Conservation (phyloP, 2,888 invertebrate species). For the Caenorhabditis afra region DNA sequence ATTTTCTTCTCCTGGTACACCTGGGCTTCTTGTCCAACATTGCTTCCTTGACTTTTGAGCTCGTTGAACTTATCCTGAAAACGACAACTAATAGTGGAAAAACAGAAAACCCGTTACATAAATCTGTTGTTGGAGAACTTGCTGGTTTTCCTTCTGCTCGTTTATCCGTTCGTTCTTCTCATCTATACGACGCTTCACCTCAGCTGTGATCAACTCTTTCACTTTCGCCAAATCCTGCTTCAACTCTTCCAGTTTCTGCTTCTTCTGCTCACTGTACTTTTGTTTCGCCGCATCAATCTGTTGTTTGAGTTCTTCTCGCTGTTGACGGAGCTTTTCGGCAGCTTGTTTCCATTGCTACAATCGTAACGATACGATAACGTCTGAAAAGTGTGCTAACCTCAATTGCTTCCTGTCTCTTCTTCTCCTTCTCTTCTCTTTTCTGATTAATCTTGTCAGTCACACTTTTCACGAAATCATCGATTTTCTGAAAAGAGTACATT, state of each 20-base stretch:
- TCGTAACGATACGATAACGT: too few relatives aligned
- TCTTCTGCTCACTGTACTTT: constrained; percentile 41
- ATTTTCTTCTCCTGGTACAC: constrained; percentile 53
- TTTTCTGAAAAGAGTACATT: constrained; percentile 36
- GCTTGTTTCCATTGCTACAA: constrained; percentile 57
- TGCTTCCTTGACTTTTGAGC: constrained; percentile 48
- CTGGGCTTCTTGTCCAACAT: constrained; percentile 31
- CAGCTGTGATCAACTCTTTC: constrained; percentile 60
- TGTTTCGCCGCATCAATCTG: constrained; percentile 56
- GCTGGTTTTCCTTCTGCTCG: constrained; percentile 49
- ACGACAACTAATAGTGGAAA: too few relatives aligned
- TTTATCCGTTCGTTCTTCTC: constrained; percentile 54
- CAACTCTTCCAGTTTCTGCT: constrained; percentile 55
- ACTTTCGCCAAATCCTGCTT: constrained; percentile 50
- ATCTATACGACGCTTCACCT: constrained; percentile 53
- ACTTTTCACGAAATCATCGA: constrained; percentile 46
- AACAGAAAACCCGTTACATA: too few relatives aligned
- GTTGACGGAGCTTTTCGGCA: constrained; percentile 48
- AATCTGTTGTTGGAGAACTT: constrained; percentile 54
- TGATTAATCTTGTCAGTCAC: constrained; percentile 41
- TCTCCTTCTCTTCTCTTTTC: constrained; percentile 46
- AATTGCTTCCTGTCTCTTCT: constrained; percentile 39
- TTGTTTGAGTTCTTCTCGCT: constrained; percentile 47
- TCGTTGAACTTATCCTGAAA: constrained; percentile 48
- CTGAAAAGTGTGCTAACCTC: constrained; percentile 22